Evolutionary conservation across 35 echinoderm and acorn worm species (phyloP), one percentile per base, ranked within the genome.

Genomic region (Ophiothrix spiculata): DNA sequence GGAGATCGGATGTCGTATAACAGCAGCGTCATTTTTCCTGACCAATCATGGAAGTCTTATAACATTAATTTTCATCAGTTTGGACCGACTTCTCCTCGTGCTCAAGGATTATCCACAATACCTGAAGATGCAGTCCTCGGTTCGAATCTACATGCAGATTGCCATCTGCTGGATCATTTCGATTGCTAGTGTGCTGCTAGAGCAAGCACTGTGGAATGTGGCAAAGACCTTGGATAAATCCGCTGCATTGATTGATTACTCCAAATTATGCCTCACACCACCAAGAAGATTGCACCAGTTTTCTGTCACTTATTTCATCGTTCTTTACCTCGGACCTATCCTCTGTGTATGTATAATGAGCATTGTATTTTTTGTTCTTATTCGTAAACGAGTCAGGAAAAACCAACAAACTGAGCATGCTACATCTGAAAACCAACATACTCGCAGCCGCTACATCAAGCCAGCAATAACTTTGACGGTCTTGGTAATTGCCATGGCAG

Each of bases 51-150:
- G 49, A 0, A 60, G 81, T 13, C 54, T 84, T 32, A 64, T 64
- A 45, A 84, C 81, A 12, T 25, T 84, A 45, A 84, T 60, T 36
- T 45, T 56, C 0, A 60, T 84, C 81, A 84, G 81, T 36, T 23
- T 84, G n/a, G 81, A 84, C 33, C 37, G 81, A 15, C 69, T 36
- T 37, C 63, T 84, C 17, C 33, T 84, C 49, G 81, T 84, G 29
- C 63, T 60, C 42, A 84, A 60, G 31, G 81, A 84, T 32, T 84
- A 84, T 37, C 81, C 81, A 34, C 49, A 35, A 6, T 84, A 84
- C 14, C 81, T 84, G 0, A 84, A 74, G 33, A 54, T 84, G 0
- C 81, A 84, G 54, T 84, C 81, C 0, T 28, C 40, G 45, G 32
- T 54, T 37, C 54, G 63, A 8, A 60, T 84, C 23, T 35, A 69